These are phyloP conservation scores for Eristalinus sepulchralis DNA, from an alignment of 2,888 invertebrate genomes.

Conservation along the genomic window DNA sequence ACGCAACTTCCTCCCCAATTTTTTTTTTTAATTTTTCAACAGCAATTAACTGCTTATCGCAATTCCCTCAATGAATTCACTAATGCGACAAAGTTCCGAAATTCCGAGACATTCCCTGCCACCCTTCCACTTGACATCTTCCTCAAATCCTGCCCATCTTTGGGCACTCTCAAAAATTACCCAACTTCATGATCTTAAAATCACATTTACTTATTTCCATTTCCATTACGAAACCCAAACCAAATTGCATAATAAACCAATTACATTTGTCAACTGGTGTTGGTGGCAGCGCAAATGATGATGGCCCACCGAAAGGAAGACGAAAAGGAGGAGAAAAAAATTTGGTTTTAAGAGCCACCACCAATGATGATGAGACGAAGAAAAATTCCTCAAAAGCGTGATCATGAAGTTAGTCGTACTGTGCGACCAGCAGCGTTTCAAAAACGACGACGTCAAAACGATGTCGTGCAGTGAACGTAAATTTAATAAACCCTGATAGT, in stretches of 20 bases:
- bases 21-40: slow-evolving; percentile 3
- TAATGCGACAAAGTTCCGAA: slow-evolving; percentile 3
- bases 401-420: neutral
- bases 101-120: neutral
- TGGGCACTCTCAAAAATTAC: slow-evolving; percentile 40
- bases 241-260: slow-evolving; percentile 65
- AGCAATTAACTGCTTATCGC: slow-evolving; percentile 33
- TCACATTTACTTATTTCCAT: slow-evolving; percentile 52
- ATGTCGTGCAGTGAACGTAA: slow-evolving; percentile 18
- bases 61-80: slow-evolving; percentile 3
- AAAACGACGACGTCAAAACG: neutral
- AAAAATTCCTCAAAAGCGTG: neutral
- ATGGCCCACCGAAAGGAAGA: slow-evolving; percentile 13
- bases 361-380: slow-evolving; percentile 7
- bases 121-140: neutral
- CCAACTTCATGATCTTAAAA: slow-evolving; percentile 53
- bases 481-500: slow-evolving; percentile 20
- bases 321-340: neutral
- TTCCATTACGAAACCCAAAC: slow-evolving; percentile 53
- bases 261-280: slow-evolving; percentile 61
- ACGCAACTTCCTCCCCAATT: neutral
- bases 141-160: neutral
- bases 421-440: neutral
- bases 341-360: neutral
- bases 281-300: neutral